Percentiles rank a stretch among this genome's conserved stretches.
Evolutionary conservation across 2,113 vertebrate species (phyloP).

Genomic region (Mustelus asterias): DNA sequence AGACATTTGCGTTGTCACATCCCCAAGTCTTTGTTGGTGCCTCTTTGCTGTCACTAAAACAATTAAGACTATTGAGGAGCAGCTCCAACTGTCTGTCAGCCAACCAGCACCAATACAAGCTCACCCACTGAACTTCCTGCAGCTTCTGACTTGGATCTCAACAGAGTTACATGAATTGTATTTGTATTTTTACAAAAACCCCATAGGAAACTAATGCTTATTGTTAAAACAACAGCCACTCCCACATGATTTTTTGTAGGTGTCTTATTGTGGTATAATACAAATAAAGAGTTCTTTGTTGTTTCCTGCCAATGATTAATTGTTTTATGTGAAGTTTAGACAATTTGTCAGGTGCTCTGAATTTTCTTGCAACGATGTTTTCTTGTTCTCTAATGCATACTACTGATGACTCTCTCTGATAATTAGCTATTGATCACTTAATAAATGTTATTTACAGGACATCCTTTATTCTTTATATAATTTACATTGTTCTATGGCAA

Average conservation of each 20-base stretch:
- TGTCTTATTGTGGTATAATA: background rate
- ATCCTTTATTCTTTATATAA: background rate
- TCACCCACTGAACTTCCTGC: background rate
- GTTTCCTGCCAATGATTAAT: background rate
- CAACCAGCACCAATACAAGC: background rate
- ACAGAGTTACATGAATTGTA: background rate
- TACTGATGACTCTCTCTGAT: background rate
- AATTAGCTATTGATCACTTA: background rate
- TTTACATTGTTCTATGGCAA: background rate
- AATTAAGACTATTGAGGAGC: background rate
- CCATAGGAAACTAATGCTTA: background rate
- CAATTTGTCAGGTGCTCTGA: background rate
- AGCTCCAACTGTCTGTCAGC: background rate
- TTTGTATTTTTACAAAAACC: background rate
- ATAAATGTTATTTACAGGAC: background rate
- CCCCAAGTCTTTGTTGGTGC: background rate
- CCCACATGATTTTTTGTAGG: background rate
- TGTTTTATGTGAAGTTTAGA: background rate
- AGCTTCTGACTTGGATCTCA: background rate
- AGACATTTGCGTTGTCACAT: background rate
- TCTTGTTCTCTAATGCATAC: background rate
- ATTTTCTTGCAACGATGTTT: background rate
- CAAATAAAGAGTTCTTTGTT: background rate
- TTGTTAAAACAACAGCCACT: background rate
- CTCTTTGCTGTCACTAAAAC: background rate